Evolutionary conservation across 35 echinoderm and acorn worm species (phyloP).

Genomic region (Diadema setosum): DNA sequence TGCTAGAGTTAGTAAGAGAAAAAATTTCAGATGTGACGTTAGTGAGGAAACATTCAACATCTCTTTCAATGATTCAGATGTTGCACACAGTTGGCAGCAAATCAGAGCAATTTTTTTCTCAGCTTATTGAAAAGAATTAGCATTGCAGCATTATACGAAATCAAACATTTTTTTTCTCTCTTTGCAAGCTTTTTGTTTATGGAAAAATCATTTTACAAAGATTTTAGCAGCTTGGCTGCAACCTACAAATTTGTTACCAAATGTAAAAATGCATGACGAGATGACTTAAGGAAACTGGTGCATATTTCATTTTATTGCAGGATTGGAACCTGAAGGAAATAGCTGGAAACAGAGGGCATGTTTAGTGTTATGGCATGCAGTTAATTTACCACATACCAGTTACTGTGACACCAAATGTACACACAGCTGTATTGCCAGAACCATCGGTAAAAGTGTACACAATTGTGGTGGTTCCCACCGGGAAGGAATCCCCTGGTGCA

Average conservation of each 20-base stretch:
- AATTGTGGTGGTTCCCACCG: conserved; percentile 12
- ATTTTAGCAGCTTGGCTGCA: too few species aligned
- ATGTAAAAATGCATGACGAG: not conserved
- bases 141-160: too few species aligned
- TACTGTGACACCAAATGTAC: conserved; percentile 12
- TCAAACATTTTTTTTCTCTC: not conserved
- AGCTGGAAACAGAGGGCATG: too few species aligned
- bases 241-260: too few species aligned
- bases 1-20: not conserved
- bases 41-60: not conserved
- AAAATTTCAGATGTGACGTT: not conserved
- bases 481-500: conserved; percentile 11
- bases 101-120: too few species aligned
- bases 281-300: not conserved
- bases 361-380: too few species aligned
- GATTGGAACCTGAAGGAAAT: too few species aligned
- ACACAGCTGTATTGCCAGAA: conserved; percentile 7
- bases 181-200: too few species aligned
- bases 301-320: too few species aligned
- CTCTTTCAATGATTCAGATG: not conserved
- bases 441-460: conserved; percentile 36
- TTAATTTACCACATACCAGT: not conserved
- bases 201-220: too few species aligned
- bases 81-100: too few species aligned
- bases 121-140: too few species aligned